Base-by-base conservation (phyloP, 2,888 invertebrate species). In the Patella caerulea region DNA sequence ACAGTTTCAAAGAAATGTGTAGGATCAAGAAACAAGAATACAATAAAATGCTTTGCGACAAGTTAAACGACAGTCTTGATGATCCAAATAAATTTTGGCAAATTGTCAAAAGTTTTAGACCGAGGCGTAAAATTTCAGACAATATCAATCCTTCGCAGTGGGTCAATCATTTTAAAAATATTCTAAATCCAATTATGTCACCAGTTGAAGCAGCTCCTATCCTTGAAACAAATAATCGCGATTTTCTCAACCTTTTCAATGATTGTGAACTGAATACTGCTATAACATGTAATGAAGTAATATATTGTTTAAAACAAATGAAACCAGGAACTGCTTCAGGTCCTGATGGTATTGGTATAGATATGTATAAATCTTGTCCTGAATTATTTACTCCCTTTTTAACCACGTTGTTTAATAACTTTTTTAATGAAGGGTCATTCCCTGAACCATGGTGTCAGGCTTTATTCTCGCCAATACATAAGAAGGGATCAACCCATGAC, bases 231-330 rank as follows among this genome's bases (percentile, higher is more conserved):
- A 7, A 59, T 59, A 15, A 7, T n/a, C 59, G n/a, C 7, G 5
- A 59, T 59, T 17, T n/a, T 59, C n/a, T n/a, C 5, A 59, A 15
- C 19, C 17, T 14, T 59, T 59, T 14, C 5, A n/a, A 59, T n/a
- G 17, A 15, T 11, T 15, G n/a, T 5, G 17, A n/a, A n/a, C 15
- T 59, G n/a, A 59, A 11, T 59, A 15, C 17, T 15, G 17, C 59
- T 59, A 11, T 59, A 15, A 5, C 0, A n/a, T 4, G n/a, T 11
- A 19, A 17, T 59, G 59, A 59, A 59, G 59, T 59, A 7, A 17
- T 59, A 12, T n/a, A 59, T n/a, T 59, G 59, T 9, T 59, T 59
- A 59, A 59, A 59, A 59, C 59, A 59, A 59, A 59, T 59, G 59
- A 59, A 59, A 59, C 59, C 59, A 59, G 59, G 59, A 5, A 59